These are phyloP conservation scores for Melipona beecheii DNA, from an alignment of 2,888 invertebrate genomes.

Conservation along the genomic window DNA sequence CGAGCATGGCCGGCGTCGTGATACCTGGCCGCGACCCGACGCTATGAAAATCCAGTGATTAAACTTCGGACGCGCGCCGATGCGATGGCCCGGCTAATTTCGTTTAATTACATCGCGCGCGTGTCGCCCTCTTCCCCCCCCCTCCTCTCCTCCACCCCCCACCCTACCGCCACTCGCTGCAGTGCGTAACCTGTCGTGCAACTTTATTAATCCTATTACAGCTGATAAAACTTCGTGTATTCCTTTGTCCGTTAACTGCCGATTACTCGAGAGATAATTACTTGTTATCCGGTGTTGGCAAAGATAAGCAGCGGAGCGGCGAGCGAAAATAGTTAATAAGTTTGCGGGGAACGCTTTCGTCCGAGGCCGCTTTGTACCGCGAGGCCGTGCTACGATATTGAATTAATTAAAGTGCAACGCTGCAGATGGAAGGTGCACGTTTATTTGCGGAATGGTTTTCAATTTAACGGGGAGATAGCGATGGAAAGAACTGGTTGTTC, in stretches of 20 bases:
- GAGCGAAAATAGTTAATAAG: neutral
- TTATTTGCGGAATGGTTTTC: no score
- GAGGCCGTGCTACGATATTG: neutral
- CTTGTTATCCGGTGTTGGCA: no score
- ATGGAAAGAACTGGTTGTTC: no score
- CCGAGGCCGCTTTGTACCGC: neutral
- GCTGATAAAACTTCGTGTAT: neutral
- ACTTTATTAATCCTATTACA: constrained; percentile 13
- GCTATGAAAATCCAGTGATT: constrained; percentile 24
- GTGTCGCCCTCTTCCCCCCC: no score
- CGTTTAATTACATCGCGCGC: constrained; percentile 10
- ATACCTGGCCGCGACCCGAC: neutral
- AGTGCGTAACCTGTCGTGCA: neutral
- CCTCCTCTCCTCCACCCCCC: neutral
- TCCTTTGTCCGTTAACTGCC: neutral
- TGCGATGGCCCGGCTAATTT: constrained; percentile 10
- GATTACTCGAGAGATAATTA: neutral
- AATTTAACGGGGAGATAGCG: no score
- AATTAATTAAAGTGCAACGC: neutral
- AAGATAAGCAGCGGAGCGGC: neutral
- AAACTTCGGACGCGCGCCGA: constrained; percentile 10
- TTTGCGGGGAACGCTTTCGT: neutral
- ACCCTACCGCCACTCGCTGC: no score
- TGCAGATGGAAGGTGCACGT: no score
- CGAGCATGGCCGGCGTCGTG: constrained; percentile 1